These are phyloP conservation scores for Temnothorax nylanderi DNA, from an alignment of 1,140 invertebrate species.

Conservation along the genomic window DNA sequence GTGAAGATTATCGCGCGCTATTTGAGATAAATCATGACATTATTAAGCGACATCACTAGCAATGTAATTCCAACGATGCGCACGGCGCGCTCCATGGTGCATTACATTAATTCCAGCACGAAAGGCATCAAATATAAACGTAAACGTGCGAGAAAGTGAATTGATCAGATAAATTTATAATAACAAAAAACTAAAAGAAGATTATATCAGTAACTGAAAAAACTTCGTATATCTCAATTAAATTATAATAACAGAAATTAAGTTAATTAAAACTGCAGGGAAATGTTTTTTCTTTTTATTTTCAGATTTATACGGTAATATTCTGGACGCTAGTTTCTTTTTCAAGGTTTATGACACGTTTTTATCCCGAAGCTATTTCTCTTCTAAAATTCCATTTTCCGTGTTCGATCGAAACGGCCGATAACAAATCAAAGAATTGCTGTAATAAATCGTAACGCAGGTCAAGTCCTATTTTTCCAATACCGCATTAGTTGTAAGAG, in stretches of 20 bases:
- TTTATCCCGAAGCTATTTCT: constrained; percentile 19
- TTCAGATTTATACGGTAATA: not conserved
- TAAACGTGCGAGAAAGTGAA: constrained; percentile 12
- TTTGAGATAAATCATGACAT: constrained; percentile 3
- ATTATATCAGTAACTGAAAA: not conserved
- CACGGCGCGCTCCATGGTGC: not conserved
- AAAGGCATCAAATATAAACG: not conserved
- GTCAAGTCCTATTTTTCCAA: constrained; percentile 73
- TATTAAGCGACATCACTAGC: not conserved
- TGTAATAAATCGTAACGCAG: constrained; percentile 75
- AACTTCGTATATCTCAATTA: not conserved
- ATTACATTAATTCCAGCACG: constrained; percentile 16
- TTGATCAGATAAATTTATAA: not conserved
- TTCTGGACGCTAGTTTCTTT: not conserved
- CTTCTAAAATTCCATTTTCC: constrained; percentile 37
- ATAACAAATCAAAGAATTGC: constrained; percentile 44
- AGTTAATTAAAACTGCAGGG: not conserved
- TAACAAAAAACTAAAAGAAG: not conserved
- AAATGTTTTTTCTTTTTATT: not conserved
- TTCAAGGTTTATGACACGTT: not conserved
- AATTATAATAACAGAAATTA: not conserved
- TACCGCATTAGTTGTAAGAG: not conserved
- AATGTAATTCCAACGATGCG: not conserved
- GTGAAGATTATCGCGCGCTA: constrained; percentile 17
- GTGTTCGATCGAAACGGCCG: constrained; percentile 14